Percentiles rank a stretch among this genome's conserved stretches.
Conservation (phyloP, 2,113 vertebrate species). For the Odontesthes bonariensis region DNA sequence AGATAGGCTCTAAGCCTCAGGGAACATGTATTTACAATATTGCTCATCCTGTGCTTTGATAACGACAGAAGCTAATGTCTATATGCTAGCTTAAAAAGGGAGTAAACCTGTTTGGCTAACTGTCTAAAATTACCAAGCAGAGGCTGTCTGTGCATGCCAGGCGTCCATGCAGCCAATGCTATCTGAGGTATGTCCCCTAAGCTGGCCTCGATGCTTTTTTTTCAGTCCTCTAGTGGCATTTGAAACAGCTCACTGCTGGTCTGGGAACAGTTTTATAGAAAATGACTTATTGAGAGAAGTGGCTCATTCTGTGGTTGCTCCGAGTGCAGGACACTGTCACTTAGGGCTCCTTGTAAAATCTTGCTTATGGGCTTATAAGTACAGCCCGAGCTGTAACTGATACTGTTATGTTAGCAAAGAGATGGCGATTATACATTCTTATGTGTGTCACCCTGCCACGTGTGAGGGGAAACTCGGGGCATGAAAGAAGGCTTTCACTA, state of each 20-base stretch:
- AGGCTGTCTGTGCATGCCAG: conserved; percentile 59
- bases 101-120: conserved; percentile 67
- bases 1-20: conserved; percentile 37
- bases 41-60: conserved; percentile 71
- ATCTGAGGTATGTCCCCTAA: conserved; percentile 72
- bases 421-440: conserved; percentile 48
- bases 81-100: conserved; percentile 63
- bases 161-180: conserved; percentile 59
- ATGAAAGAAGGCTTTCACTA: conserved; percentile 45
- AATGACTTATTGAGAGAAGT: conserved; percentile 40
- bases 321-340: conserved; percentile 62
- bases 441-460: conserved; percentile 33
- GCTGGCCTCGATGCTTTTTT: conserved; percentile 63
- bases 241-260: conserved; percentile 45
- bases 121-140: conserved; percentile 74
- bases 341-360: conserved; percentile 63
- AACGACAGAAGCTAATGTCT: conserved; percentile 59
- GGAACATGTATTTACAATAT: conserved; percentile 62
- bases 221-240: conserved; percentile 59
- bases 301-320: conserved; percentile 49
- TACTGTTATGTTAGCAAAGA: conserved; percentile 69
- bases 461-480: conserved; percentile 37
- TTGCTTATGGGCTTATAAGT: conserved; percentile 54
- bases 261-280: conserved; percentile 54
- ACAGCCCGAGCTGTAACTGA: conserved; percentile 70